Evolutionary conservation across 1,140 invertebrate genomes (phyloP).

Genomic region (Mesaphorura yosii): DNA sequence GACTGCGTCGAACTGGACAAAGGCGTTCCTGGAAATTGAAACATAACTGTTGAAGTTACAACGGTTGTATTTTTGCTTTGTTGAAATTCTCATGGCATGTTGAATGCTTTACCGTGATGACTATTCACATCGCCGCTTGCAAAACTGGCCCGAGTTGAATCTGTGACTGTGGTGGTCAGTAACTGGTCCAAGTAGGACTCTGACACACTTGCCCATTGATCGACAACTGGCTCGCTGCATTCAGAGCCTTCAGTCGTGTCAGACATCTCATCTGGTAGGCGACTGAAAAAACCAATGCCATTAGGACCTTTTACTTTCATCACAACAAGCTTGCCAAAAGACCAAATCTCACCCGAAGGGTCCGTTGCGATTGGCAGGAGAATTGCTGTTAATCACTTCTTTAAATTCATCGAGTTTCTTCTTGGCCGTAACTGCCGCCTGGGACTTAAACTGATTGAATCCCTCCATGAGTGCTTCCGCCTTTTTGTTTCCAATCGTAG

Average conservation of each 20-base stretch:
- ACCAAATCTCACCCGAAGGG: conserved; percentile 22
- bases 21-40: conserved; percentile 19
- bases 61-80: no score
- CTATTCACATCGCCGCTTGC: conserved; percentile 15
- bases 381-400: conserved; percentile 78
- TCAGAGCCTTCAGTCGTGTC: conserved; percentile 5
- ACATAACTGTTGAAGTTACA: background rate
- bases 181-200: conserved; percentile 30
- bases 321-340: background rate
- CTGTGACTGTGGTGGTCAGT: conserved; percentile 7
- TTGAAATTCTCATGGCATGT: no score
- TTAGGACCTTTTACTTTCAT: background rate
- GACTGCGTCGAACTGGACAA: conserved; percentile 28
- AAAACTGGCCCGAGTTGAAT: conserved; percentile 23
- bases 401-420: conserved; percentile 89
- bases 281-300: conserved; percentile 7
- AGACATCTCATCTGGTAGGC: conserved; percentile 14
- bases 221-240: conserved; percentile 12
- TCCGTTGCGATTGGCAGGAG: conserved; percentile 43
- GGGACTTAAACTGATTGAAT: conserved; percentile 66
- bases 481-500: conserved; percentile 50
- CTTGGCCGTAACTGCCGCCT: conserved; percentile 65
- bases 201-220: conserved; percentile 31
- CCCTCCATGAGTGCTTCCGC: conserved; percentile 75
- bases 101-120: conserved; percentile 5